Percentiles rank a stretch among this genome's conserved stretches.
Conservation (phyloP, 2,888 invertebrate genomes). For the Orthosia gracilis region DNA sequence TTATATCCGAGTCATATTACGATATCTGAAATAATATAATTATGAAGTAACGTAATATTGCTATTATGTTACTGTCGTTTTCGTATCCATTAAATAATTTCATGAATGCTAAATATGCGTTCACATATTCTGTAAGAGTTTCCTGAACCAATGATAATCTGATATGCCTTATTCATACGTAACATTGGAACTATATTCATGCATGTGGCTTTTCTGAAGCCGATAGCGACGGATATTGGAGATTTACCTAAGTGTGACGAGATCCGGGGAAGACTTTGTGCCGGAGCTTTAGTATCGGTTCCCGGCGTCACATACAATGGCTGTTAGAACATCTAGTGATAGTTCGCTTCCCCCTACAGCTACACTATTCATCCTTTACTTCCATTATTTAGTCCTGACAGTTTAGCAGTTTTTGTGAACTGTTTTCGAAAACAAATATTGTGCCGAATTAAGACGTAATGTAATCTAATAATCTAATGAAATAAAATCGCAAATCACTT, state of each 20-base stretch:
- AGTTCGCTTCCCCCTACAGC: constrained; percentile 73
- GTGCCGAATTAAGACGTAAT: neutral
- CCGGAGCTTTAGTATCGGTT: constrained; percentile 79
- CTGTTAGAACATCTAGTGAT: constrained; percentile 79
- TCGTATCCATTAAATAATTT: constrained; percentile 36
- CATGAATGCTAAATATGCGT: constrained; percentile 45
- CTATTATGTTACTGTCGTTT: constrained; percentile 6
- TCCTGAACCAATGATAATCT: constrained; percentile 51
- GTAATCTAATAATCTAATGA: neutral
- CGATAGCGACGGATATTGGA: constrained; percentile 86
- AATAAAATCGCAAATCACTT: no score
- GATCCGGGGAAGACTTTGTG: constrained; percentile 84
- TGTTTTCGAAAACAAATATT: neutral
- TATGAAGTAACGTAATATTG: constrained; percentile 9
- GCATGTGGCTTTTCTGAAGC: constrained; percentile 77
- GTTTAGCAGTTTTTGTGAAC: constrained; percentile 17
- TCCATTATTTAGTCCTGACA: constrained; percentile 42
- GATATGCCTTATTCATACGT: constrained; percentile 64
- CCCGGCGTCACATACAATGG: constrained; percentile 79
- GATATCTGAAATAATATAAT: constrained; percentile 6
- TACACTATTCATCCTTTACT: constrained; percentile 66
- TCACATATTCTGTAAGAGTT: constrained; percentile 43
- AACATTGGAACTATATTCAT: constrained; percentile 72
- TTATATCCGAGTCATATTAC: neutral
- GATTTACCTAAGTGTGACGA: constrained; percentile 87